Base-by-base conservation (phyloP, 2,797 vertebrate genomes). In the Enoplosus armatus region DNA sequence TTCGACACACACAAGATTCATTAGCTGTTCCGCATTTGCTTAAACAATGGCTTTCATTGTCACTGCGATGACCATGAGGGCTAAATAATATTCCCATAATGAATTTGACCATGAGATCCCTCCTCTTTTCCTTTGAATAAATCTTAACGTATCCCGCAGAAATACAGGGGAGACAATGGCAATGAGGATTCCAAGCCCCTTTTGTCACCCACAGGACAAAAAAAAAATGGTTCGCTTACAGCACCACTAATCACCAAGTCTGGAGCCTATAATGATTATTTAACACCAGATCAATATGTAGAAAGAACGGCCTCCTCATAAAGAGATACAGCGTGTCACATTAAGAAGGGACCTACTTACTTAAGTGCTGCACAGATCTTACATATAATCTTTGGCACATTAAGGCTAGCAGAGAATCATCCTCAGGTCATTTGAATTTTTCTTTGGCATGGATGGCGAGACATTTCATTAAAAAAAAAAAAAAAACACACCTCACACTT, bases 271-370 rank as follows among this genome's bases (percentile, higher is more conserved):
- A 89, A 92, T 88, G 83, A 90, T 91, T 84, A 81, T 88, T 89
- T 93, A 90, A 93, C 89, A 91, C 51, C 70, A 63, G 85, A 93
- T 94, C 92, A 93, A 91, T 93, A 91, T 79, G 75, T 77, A 79
- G 74, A 85, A 82, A 92, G 79, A 54, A 69, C 66, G 72, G 73
- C 65, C 58, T 81, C 81, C 87, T 93, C 83, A 88, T 89, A 79
- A 79, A 77, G 82, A 86, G 64, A 87, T 85, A 87, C 84, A 90
- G 83, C 85, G 79, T 76, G 74, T 72, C 86, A 78, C 84, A 73
- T 90, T 83, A 80, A 83, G 66, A 48, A 70, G 67, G 27, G 43
- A 55, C 53, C 61, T 58, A 51, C 65, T 72, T 68, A 60, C 18
- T n/a, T 69, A 62, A 87, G 81, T 72, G 76, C 76, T 72, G 72